Evolutionary conservation across 2,888 invertebrate genomes (phyloP), one percentile per base, ranked within the genome.

Genomic region (Ophion ellenae): DNA sequence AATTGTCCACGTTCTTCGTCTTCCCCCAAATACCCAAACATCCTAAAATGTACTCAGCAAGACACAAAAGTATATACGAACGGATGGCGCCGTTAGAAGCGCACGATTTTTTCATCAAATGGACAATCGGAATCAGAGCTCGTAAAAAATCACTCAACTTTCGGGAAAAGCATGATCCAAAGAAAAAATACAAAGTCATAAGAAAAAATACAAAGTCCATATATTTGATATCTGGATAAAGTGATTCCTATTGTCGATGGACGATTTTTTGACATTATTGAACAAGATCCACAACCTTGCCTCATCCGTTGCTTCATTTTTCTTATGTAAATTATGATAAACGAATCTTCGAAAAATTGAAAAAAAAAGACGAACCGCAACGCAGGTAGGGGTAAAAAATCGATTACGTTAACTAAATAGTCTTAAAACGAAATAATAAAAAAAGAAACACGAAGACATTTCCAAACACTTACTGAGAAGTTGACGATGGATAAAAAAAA

Each of bases 311-410:
- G 71, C 61, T 73, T 78, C 59, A 70, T 83, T 85, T 83, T 75
- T 83, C 28, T 63, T 64, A 57, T 47, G 66, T 75, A 69, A 83
- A 87, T 63, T 47, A 80, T 87, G 63, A 83, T 76, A 83, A 76
- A 85, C 45, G 75, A 88, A 85, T 87, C 73, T 67, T 45, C 74
- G 74, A 82, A 80, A 74, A 80, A 67, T 40, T 76, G 83, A 77
- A 77, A 75, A 82, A 81, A 83, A 74, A 84, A 74, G 84, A 85
- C 85, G 84, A 87, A 87, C 85, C 84, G 87, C 66, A 87, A 89
- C 79, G 86, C 91, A 92, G 91, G 92, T 92, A 92, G 91, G 91
- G 92, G 89, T 90, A 87, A 86, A 87, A 83, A 82, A 83, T 85
- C 74, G 87, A 88, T 87, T 85, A 87, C 79, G 85, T 87, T 85